Percentiles rank a stretch among this genome's conserved stretches.
Conservation (phyloP, 2,113 vertebrate species). For the Gila orcuttii region DNA sequence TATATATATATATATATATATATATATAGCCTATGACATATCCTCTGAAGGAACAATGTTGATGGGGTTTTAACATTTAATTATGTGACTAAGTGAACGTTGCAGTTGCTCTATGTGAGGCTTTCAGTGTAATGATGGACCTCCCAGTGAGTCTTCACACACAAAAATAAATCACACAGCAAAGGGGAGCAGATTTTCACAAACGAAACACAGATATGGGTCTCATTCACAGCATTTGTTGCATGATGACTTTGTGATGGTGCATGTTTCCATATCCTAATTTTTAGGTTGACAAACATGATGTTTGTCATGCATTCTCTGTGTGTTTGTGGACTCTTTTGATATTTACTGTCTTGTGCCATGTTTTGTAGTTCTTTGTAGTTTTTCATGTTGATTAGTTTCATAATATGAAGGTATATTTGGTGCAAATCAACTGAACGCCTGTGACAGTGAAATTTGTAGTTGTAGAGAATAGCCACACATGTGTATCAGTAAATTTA, state of each 20-base stretch:
- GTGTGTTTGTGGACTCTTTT: too few species aligned
- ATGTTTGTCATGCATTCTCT: neutral
- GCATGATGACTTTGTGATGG: neutral
- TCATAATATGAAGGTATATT: too few species aligned
- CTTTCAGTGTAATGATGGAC: constrained; percentile 22
- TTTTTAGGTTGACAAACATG: neutral
- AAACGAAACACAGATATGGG: neutral
- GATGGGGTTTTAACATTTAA: neutral
- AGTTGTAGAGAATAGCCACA: too few species aligned
- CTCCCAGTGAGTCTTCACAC: constrained; percentile 12
- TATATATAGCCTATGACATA: neutral
- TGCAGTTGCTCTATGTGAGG: neutral
- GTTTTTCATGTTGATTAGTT: too few species aligned
- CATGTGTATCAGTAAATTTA: too few species aligned
- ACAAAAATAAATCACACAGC: constrained; percentile 43
- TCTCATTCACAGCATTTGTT: neutral
- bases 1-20: too few species aligned
- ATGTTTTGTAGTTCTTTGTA: too few species aligned
- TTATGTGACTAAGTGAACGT: neutral
- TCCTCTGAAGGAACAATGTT: neutral
- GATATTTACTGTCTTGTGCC: too few species aligned
- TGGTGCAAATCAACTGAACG: too few species aligned
- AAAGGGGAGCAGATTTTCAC: constrained; percentile 26
- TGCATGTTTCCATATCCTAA: neutral
- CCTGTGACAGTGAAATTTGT: too few species aligned